These are phyloP conservation scores for Sebastes goodei DNA, from an alignment of 2,797 vertebrate species.

Conservation along the genomic window DNA sequence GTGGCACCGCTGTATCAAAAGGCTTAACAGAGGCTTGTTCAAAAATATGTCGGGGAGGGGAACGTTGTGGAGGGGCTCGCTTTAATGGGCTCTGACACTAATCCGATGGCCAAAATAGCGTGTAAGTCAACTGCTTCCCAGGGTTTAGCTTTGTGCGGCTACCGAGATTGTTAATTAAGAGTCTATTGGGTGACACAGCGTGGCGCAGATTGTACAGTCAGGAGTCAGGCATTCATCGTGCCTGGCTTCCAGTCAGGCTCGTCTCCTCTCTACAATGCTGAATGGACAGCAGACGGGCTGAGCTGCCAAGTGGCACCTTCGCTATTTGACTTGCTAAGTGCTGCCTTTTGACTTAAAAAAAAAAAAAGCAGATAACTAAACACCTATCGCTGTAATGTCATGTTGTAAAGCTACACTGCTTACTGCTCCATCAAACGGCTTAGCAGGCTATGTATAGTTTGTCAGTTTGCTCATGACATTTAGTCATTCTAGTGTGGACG, in stretches of 20 bases:
- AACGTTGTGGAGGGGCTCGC: constrained; percentile 16
- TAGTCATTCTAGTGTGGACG: not conserved
- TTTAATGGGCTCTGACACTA: constrained; percentile 74
- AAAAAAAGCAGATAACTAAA: not conserved
- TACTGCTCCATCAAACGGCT: not conserved
- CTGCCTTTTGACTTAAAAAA: not conserved
- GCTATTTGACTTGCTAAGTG: not conserved
- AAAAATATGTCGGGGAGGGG: constrained; percentile 10
- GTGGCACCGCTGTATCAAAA: constrained; percentile 41
- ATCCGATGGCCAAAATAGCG: constrained; percentile 61
- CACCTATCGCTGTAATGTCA: not conserved
- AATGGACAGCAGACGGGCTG: not conserved
- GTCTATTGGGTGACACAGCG: constrained; percentile 52
- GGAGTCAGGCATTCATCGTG: constrained; percentile 13
- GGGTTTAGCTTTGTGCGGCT: constrained; percentile 61
- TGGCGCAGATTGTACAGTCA: constrained; percentile 55
- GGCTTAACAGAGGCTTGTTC: constrained; percentile 30
- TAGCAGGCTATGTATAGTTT: not conserved
- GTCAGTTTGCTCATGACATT: not conserved
- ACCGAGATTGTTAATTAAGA: constrained; percentile 43
- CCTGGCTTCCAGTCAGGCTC: constrained; percentile 3
- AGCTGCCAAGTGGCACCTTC: constrained; percentile 21
- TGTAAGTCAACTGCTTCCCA: constrained; percentile 56
- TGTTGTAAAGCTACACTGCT: constrained; percentile 4
- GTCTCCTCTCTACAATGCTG: not conserved